Evolutionary conservation across 2,888 invertebrate species (phyloP), one percentile per base, ranked within the genome.

Genomic region (Branchellion lobata): DNA sequence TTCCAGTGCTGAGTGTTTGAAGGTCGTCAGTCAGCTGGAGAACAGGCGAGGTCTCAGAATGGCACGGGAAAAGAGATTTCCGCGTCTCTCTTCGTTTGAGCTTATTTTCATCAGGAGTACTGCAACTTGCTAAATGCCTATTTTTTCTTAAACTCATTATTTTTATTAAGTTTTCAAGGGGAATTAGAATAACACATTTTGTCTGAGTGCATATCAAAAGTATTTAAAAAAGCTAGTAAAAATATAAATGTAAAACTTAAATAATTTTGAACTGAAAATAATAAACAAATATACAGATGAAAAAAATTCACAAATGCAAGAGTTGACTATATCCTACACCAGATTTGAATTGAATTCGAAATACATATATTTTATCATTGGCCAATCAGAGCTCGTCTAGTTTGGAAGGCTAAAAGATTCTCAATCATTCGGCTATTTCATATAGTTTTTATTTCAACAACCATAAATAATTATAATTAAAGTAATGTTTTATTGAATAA

Each of bases 301-400:
- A 57, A 57, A 57, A 18, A 57, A 24, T n/a, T 57, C 8, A 57
- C 3, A n/a, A 57, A 18, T 18, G 8, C 8, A 47, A 47, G 47
- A 57, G 21, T 24, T 24, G 24, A 24, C 21, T 57, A 57, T 57
- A n/a, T 24, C n/a, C 21, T 24, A 57, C 61, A 57, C 21, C n/a
- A 24, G 61, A 57, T 57, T 57, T 57, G 61, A 57, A 57, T 18
- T 57, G 61, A 57, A 57, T 57, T 57, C 61, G 61, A 57, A 57
- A 57, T 57, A 57, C 14, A 57, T 57, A 57, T 57, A 24, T 3
- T 3, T 57, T 57, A 3, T 18, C 24, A 24, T 24, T 5, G 24
- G n/a, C 61, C 61, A 57, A 57, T 57, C 61, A 57, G 61, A 57
- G 61, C 8, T 18, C 3, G 14, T 14, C 40, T 40, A 8, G 40